Conservation (phyloP, 2,113 vertebrate species). For the Asarcornis scutulata region DNA sequence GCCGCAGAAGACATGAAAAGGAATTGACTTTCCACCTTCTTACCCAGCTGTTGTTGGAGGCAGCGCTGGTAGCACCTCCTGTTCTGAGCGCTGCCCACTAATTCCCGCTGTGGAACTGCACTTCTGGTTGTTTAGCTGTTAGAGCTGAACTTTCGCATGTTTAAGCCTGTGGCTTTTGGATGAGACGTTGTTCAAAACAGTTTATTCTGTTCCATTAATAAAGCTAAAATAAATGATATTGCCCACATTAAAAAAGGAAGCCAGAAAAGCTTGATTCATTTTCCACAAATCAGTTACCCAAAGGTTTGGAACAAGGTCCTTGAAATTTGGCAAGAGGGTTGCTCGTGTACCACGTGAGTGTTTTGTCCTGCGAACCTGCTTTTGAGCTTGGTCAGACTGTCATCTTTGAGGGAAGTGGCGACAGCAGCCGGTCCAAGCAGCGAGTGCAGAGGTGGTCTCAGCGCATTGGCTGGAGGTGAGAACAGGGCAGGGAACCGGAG, state of each 20-base stretch:
- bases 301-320: not conserved
- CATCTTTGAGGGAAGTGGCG: not conserved
- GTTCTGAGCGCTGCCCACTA: not conserved
- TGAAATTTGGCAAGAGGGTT: not conserved
- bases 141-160: not conserved
- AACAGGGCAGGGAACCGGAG: not conserved
- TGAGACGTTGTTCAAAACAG: not conserved
- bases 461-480: not conserved
- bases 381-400: not conserved
- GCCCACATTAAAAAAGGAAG: too few relatives aligned
- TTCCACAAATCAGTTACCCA: not conserved
- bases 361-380: not conserved
- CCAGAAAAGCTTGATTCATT: not conserved
- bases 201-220: not conserved
- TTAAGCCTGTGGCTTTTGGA: not conserved
- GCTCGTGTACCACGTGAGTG: not conserved
- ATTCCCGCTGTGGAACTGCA: not conserved
- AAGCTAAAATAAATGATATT: not conserved
- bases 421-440: not conserved
- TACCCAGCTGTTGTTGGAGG: not conserved
- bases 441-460: not conserved
- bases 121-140: not conserved
- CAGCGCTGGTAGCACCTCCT: not conserved
- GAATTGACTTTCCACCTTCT: not conserved
- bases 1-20: not conserved